Base-by-base conservation (phyloP, 1,140 invertebrate genomes). In the Aphaenogaster rudis region DNA sequence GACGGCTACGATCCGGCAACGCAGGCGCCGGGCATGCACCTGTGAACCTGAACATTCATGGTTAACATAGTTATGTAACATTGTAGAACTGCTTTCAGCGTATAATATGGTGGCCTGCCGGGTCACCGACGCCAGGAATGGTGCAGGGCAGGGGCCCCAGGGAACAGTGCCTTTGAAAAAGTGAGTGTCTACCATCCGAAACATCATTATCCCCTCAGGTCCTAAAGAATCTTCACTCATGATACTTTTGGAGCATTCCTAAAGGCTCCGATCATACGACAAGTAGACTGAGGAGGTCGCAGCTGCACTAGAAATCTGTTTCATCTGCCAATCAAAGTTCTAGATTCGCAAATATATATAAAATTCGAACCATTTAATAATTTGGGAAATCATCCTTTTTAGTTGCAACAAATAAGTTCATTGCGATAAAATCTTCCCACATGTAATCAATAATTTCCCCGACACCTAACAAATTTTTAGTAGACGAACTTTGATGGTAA, bases 131-230 rank as follows among this genome's bases (percentile, higher is more conserved):
- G 97, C 98, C 91, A 97, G 98, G 96, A 98, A 98, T 95, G 98
- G 98, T 94, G 97, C 96, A 96, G 97, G 96, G 95, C 97, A 96
- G 96, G 97, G 95, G 96, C 94, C 96, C 96, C 98, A 98, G 96
- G 98, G 98, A 97, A 98, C 98, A 98, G 98, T 99, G 97, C 98
- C 98, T 98, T 98, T 98, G 97, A 99, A 99, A 97, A 99, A 98
- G 98, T 99, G 96, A 98, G 98, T 97, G 92, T 94, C 86, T 87
- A 79, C 78, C 71, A 76, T 61, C 36, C 59, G 64, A 87, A 59
- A n/a, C 15, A 67, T 3, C 36, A 52, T 74, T 74, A 82, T 36
- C 52, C 8, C 36, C 61, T 79, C 63, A 84, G 48, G 48, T 57
- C 76, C 61, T 71, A 86, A 67, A 81, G 59, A 88, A 52, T 90